Conservation (phyloP, 2,797 vertebrate genomes). For the Neostethus bicornis region DNA sequence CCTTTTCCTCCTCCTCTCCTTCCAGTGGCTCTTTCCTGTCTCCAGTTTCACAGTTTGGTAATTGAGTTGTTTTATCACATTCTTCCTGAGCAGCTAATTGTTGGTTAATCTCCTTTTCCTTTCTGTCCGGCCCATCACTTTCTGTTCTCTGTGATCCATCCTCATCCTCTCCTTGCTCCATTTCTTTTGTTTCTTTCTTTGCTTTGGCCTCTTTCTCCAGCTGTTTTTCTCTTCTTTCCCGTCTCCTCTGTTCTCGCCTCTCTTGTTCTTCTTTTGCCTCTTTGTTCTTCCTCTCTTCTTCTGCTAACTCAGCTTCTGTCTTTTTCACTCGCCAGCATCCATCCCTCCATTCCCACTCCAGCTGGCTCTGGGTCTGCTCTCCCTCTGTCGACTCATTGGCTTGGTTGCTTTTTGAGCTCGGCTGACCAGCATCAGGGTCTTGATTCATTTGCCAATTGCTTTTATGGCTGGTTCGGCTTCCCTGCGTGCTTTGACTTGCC, state of each 20-base stretch:
- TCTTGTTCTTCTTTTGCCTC: slow-evolving; percentile 59
- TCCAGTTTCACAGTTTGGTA: slow-evolving; percentile 16
- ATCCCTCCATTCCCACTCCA: slow-evolving; percentile 78
- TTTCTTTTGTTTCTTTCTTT: slow-evolving; percentile 31
- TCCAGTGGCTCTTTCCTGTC: slow-evolving; percentile 17
- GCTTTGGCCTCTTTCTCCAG: slow-evolving; percentile 51
- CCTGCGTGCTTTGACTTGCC: slow-evolving; percentile 35
- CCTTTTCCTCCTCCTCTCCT: slow-evolving; percentile 15
- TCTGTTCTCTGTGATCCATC: slow-evolving; percentile 15
- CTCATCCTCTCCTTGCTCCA: slow-evolving; percentile 19
- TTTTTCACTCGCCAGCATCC: slow-evolving; percentile 76
- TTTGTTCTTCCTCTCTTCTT: slow-evolving; percentile 64
- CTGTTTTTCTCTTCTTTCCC: slow-evolving; percentile 60
- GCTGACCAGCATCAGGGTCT: slow-evolving; percentile 29
- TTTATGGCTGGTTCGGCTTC: slow-evolving; percentile 45
- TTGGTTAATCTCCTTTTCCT: background rate
- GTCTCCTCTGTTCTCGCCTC: slow-evolving; percentile 60
- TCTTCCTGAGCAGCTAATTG: slow-evolving; percentile 4
- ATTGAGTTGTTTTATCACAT: background rate
- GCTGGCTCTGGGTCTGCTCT: slow-evolving; percentile 40
- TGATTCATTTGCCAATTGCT: slow-evolving; percentile 53
- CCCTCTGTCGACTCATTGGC: slow-evolving; percentile 19
- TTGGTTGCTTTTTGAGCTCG: slow-evolving; percentile 38
- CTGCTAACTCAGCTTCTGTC: slow-evolving; percentile 64
- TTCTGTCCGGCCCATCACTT: background rate